phyloP scores from a whole-genome alignment of 2,888 invertebrate genomes.

The Petrolisthes manimaculis region DNA sequence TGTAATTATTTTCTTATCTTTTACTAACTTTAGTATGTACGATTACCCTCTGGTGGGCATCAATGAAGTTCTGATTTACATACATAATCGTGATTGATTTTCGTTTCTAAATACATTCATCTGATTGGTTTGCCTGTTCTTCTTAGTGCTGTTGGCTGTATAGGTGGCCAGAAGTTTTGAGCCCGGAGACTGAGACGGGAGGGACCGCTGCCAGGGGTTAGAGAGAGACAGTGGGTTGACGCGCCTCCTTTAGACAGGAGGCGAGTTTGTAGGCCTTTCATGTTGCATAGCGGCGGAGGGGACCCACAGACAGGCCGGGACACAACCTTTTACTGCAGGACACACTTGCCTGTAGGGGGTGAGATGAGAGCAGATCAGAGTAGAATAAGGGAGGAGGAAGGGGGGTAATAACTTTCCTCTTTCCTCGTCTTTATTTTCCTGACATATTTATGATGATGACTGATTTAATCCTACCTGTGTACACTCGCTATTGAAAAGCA shows the following conservation, averaged over 20 bases:
- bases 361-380: background rate
- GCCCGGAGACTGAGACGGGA: conserved; percentile 50
- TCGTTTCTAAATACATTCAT: too few relatives aligned
- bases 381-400: background rate
- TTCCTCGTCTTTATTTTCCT: background rate
- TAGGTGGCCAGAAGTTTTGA: background rate
- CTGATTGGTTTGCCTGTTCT: conserved; percentile 5
- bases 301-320: conserved; percentile 27
- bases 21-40: too few relatives aligned
- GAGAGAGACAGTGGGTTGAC: conserved; percentile 42
- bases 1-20: too few relatives aligned
- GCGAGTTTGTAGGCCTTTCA: conserved; percentile 49
- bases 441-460: background rate
- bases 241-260: conserved; percentile 34
- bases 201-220: conserved; percentile 54
- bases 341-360: conserved; percentile 50
- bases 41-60: too few relatives aligned
- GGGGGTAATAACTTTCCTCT: background rate
- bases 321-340: conserved; percentile 49
- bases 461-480: background rate
- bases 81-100: too few relatives aligned
- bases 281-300: conserved; percentile 60
- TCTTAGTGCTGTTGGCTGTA: background rate
- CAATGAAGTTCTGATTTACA: too few relatives aligned
- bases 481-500: too few relatives aligned